phyloP scores from a whole-genome alignment of 2,888 invertebrate species.

The Tricholauxania praeusta region DNA sequence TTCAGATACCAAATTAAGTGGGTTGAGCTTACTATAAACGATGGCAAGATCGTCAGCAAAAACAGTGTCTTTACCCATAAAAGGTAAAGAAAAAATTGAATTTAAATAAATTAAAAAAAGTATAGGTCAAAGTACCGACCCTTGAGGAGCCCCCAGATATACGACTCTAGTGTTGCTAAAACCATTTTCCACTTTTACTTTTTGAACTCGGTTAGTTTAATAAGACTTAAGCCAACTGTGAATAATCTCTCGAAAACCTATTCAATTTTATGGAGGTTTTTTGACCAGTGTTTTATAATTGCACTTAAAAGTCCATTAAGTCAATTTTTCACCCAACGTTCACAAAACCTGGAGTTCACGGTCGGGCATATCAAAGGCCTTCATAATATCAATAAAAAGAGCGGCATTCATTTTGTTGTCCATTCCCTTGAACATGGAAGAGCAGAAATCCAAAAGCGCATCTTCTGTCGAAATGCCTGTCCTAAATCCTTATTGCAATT shows the following conservation, averaged over 20 bases:
- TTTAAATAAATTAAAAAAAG: conserved; percentile 16
- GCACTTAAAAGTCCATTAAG: too few species aligned
- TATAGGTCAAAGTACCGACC: conserved; percentile 14
- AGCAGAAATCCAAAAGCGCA: too few species aligned
- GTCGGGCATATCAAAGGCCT: too few species aligned
- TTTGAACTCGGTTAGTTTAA: neutral
- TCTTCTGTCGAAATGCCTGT: too few species aligned
- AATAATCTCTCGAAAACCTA: conserved; percentile 2
- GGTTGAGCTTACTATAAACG: too few species aligned
- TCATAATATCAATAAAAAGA: conserved; percentile 16
- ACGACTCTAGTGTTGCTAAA: neutral
- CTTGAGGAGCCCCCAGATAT: conserved; percentile 11
- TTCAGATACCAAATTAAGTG: too few species aligned
- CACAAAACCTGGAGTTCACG: too few species aligned
- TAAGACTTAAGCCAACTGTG: conserved; percentile 16
- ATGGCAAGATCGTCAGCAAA: conserved; percentile 21
- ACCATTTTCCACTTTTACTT: neutral
- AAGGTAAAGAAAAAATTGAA: conserved; percentile 3
- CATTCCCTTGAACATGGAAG: too few species aligned
- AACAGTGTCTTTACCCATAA: neutral
- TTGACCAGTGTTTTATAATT: too few species aligned
- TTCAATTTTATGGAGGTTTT: neutral
- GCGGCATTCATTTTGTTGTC: too few species aligned
- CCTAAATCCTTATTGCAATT: too few species aligned
- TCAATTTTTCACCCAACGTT: too few species aligned